Percentiles rank a stretch among this genome's conserved stretches.
These are phyloP conservation scores for Pygathrix nemaeus DNA, from an alignment of 2,113 vertebrate species.

Conservation along the genomic window DNA sequence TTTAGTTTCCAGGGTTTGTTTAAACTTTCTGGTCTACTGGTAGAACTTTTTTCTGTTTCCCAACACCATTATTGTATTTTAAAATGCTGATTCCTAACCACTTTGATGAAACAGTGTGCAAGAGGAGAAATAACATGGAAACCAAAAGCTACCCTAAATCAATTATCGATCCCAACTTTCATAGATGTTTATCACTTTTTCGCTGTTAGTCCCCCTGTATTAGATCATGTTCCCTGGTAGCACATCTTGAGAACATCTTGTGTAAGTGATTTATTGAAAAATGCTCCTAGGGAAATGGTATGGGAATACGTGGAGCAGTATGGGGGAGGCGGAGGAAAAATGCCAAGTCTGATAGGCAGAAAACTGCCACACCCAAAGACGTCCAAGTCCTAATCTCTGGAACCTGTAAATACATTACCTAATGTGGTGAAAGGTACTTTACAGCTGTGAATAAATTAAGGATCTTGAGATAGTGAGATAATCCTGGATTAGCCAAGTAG, in stretches of 20 bases:
- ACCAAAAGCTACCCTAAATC: not conserved
- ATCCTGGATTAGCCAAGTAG: not conserved
- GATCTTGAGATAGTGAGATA: not conserved
- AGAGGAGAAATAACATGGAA: not conserved
- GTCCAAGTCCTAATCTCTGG: not conserved
- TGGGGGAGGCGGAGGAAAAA: rapidly evolving
- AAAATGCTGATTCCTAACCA: not conserved
- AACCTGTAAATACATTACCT: not conserved
- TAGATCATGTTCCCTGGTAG: not conserved
- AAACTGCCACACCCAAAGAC: not conserved
- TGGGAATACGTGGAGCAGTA: not conserved
- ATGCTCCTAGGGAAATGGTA: not conserved
- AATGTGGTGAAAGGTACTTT: not conserved
- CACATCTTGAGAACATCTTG: not conserved
- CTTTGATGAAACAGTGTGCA: not conserved
- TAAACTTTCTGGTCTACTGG: conserved; percentile 52
- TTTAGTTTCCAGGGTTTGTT: conserved; percentile 60
- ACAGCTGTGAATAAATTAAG: not conserved
- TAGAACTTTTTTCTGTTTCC: conserved; percentile 53
- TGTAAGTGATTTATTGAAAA: not conserved
- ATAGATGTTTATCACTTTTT: not conserved
- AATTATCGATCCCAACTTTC: not conserved
- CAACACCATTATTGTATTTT: conserved; percentile 7
- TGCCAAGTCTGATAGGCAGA: not conserved
- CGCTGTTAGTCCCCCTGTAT: not conserved